These are phyloP conservation scores for Drosophila subquinaria DNA, from an alignment of 2,888 invertebrate genomes.

Conservation along the genomic window DNA sequence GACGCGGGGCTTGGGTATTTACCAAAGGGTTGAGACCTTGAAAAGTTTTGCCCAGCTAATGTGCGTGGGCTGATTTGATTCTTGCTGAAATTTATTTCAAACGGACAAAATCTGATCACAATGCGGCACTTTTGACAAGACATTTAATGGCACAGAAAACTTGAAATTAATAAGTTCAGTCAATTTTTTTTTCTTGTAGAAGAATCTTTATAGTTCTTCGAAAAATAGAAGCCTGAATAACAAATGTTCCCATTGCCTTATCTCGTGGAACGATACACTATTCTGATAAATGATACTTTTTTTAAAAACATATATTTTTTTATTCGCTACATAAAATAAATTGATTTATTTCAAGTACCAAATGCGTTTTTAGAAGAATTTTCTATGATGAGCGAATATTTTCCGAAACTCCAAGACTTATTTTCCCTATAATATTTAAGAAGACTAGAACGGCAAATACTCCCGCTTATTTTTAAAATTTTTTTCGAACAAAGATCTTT, in stretches of 20 bases:
- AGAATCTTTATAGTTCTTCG: background rate
- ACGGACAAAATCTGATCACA: background rate
- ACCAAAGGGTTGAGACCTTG: conserved; percentile 50
- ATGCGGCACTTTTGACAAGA: background rate
- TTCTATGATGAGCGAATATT: too few relatives aligned
- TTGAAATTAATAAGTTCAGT: background rate
- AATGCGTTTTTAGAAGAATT: too few relatives aligned
- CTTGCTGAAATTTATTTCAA: conserved; percentile 1
- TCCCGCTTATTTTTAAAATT: too few relatives aligned
- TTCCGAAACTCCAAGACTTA: too few relatives aligned
- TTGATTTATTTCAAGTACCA: too few relatives aligned
- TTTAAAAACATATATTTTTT: too few relatives aligned
- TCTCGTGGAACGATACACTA: background rate
- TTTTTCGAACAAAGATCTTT: too few relatives aligned
- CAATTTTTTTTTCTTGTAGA: background rate
- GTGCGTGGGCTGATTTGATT: conserved; percentile 23
- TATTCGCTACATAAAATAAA: too few relatives aligned
- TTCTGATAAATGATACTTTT: too few relatives aligned
- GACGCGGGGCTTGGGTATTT: conserved; percentile 39
- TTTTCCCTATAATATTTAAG: too few relatives aligned
- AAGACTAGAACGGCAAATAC: too few relatives aligned
- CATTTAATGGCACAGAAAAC: background rate
- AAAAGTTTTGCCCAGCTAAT: conserved; percentile 39
- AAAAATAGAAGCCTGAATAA: background rate
- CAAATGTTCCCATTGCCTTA: too few relatives aligned